phyloP scores from a whole-genome alignment of 2,888 invertebrate species.

The Eupithecia vulgata region DNA sequence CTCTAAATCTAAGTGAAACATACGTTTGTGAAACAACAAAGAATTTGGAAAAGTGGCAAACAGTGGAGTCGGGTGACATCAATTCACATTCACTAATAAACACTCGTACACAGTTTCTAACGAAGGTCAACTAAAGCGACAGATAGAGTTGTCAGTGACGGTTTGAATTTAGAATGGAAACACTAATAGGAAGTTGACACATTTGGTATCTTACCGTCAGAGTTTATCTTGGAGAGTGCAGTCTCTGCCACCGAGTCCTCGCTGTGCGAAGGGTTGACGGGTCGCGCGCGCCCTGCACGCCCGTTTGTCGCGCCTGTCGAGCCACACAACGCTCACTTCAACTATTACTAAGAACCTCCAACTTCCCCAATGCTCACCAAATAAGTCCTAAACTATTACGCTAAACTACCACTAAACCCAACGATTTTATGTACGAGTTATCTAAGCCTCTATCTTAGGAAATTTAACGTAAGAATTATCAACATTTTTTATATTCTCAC shows the following conservation, averaged over 20 bases:
- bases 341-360: constrained; percentile 53
- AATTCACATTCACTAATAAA: constrained; percentile 51
- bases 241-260: constrained; percentile 93
- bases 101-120: constrained; percentile 52
- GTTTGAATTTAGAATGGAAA: constrained; percentile 63
- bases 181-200: constrained; percentile 52
- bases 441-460: background rate
- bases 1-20: constrained; percentile 48
- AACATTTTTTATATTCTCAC: background rate
- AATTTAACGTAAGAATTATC: background rate
- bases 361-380: constrained; percentile 20
- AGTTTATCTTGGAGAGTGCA: constrained; percentile 91
- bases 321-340: constrained; percentile 79
- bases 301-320: constrained; percentile 79
- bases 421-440: background rate
- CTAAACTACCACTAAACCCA: background rate
- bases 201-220: constrained; percentile 88
- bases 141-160: constrained; percentile 69
- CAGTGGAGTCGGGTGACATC: constrained; percentile 50
- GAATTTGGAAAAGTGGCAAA: constrained; percentile 45
- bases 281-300: constrained; percentile 71
- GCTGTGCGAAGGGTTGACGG: constrained; percentile 88
- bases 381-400: constrained; percentile 7
- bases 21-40: constrained; percentile 49
- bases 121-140: constrained; percentile 65